Base-by-base conservation (phyloP, 2,113 vertebrate genomes). In the Thinocorus orbignyianus region DNA sequence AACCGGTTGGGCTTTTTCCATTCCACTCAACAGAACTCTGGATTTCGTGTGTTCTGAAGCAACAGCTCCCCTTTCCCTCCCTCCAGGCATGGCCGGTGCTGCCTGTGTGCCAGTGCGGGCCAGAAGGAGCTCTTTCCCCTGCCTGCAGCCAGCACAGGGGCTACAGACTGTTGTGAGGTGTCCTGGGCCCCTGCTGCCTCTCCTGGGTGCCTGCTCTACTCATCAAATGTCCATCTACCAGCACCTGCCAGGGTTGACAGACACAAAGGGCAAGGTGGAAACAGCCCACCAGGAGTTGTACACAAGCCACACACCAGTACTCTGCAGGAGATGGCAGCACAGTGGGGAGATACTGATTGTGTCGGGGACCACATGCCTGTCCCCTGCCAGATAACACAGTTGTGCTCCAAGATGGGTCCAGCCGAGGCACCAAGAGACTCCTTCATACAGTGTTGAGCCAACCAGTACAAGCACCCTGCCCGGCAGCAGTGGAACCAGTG, bases 71-170 rank as follows among this genome's bases (percentile, higher is more conserved):
- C 35, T 71, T 55, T 54, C 13, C 33, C 62, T 51, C 37, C 8
- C 13, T 33, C 10, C n/a, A 46, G 52, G 16, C 33, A 22, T 10
- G 0, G 0, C 23, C 1, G 0, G 39, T 44, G 39, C 49, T 60
- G 49, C 44, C 55, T 49, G 20, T 7, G 4, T 28, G 10, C 55
- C 33, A 7, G 24, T 20, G 76, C 37, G 57, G 54, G 17, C 10
- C 48, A 35, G 23, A 17, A 60, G 68, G 31, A 77, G 17, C 28
- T 42, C n/a, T 39, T 19, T 25, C 39, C 18, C n/a, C 31, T 66
- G 33, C n/a, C 8, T 58, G 57, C 58, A 62, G 57, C 64, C 1
- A 1, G 64, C 80, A 51, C 1, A 0, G 70, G 15, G 24, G 17
- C 10, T 44, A 22, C 49, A 62, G 49, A 24, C 19, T 20, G 19